Evolutionary conservation across 1,140 invertebrate species (phyloP), one percentile per base, ranked within the genome.

Genomic region (Colletes latitarsis): DNA sequence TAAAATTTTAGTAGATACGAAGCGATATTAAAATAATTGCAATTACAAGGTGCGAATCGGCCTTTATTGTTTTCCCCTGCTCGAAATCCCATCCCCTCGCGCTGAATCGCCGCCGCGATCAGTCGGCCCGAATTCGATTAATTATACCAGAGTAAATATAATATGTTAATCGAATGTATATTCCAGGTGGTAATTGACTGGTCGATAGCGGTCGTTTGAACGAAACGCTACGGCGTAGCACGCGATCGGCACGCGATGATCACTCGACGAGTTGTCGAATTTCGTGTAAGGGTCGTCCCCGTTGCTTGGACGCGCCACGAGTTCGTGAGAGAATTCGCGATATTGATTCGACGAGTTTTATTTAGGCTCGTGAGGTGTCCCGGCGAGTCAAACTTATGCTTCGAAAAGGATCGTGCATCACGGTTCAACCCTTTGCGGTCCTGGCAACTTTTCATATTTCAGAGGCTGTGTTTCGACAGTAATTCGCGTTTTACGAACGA

Each of bases 91-190:
- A 30, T 41, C 12, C 10, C 53, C 62, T 52, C 19, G 12, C 43
- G 17, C 8, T 15, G 30, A 46, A 30, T 14, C 41, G 21, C 57
- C 46, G 39, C n/a, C 68, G 41, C 8, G 43, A 52, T 43, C 6
- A 19, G 5, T 52, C 52, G 1, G n/a, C 9, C 46, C 49, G 49
- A 49, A 10, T 46, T 8, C 53, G 66, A 72, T 77, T 82, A 78
- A 85, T 85, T 85, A 85, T 71, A 76, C 72, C 58, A 4, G 43
- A n/a, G 69, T 80, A 83, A 81, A 76, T 83, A 83, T 81, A 78
- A 80, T 82, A 82, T 82, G 71, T 85, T 85, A 85, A 85, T 83
- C 76, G 53, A 30, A 39, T 12, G 71, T 83, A 74, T 82, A 82
- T 67, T 49, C 73, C 58, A 67, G 81, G 69, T 68, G 80, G 74